These are phyloP conservation scores for Erythrocercus mccallii DNA, from an alignment of 2,113 vertebrate genomes.

Conservation along the genomic window DNA sequence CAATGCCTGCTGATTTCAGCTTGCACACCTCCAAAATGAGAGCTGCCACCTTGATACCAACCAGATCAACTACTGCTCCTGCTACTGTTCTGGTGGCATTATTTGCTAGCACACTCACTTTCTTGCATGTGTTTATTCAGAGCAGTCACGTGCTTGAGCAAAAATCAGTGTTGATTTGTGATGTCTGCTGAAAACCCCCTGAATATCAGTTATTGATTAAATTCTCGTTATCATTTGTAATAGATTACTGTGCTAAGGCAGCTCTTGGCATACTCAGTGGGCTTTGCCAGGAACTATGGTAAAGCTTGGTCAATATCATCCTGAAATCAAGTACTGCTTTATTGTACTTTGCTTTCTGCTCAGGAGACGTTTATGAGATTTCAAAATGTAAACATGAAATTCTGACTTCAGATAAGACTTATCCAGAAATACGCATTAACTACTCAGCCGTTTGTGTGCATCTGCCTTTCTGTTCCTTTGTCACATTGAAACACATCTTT, in stretches of 20 bases:
- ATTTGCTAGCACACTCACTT: background rate
- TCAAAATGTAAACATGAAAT: background rate
- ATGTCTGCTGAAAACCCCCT: background rate
- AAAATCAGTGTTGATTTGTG: background rate
- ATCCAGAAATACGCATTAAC: background rate
- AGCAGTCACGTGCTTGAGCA: background rate
- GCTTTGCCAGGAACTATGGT: background rate
- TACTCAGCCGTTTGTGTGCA: background rate
- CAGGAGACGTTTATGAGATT: background rate
- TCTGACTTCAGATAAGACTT: constrained; percentile 6
- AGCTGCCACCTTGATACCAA: background rate
- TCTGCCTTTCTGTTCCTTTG: background rate
- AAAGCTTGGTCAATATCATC: background rate
- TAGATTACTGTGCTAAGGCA: background rate
- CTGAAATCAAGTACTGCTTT: background rate
- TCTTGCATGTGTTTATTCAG: background rate
- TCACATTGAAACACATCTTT: background rate
- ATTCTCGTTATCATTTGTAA: background rate
- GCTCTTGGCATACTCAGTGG: rapidly evolving
- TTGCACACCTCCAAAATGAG: background rate
- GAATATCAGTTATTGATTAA: constrained; percentile 24
- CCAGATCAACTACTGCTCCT: background rate
- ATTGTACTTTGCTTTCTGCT: background rate
- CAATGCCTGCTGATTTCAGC: background rate
- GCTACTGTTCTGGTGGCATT: background rate